Percentiles rank a stretch among this genome's conserved stretches.
phyloP scores from a whole-genome alignment of 2,797 vertebrate species.

The Gymnopithys bicolor region DNA sequence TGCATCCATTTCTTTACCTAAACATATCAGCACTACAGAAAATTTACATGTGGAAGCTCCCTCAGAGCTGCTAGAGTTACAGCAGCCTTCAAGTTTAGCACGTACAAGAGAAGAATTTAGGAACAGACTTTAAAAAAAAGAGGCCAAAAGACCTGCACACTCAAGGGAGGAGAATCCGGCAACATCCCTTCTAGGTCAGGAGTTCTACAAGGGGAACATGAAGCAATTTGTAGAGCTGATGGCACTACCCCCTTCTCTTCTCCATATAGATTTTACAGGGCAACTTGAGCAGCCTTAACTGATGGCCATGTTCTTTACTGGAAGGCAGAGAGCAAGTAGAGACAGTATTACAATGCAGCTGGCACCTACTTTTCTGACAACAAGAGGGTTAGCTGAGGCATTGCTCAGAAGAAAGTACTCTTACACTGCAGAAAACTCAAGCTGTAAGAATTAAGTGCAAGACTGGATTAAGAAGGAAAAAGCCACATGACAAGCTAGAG shows the following conservation, averaged over 20 bases:
- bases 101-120: not conserved
- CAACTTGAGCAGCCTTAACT: not conserved
- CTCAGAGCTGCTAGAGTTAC: not conserved
- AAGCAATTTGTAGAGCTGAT: not conserved
- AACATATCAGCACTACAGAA: not conserved
- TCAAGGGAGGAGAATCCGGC: not conserved
- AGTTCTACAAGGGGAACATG: not conserved
- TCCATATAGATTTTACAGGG: not conserved
- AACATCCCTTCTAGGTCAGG: not conserved
- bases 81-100: not conserved
- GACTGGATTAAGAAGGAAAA: not conserved
- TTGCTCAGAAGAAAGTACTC: not conserved
- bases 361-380: not conserved
- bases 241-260: not conserved
- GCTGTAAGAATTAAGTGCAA: not conserved
- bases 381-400: not conserved
- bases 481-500: not conserved
- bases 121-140: not conserved
- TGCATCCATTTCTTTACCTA: not conserved
- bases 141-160: not conserved
- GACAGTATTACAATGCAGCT: not conserved
- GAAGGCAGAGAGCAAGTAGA: not conserved
- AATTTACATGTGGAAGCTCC: not conserved
- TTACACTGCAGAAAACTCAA: not conserved
- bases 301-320: not conserved